Evolutionary conservation across 1,140 invertebrate genomes (phyloP), one percentile per base, ranked within the genome.

Genomic region (Holotrichia oblita): DNA sequence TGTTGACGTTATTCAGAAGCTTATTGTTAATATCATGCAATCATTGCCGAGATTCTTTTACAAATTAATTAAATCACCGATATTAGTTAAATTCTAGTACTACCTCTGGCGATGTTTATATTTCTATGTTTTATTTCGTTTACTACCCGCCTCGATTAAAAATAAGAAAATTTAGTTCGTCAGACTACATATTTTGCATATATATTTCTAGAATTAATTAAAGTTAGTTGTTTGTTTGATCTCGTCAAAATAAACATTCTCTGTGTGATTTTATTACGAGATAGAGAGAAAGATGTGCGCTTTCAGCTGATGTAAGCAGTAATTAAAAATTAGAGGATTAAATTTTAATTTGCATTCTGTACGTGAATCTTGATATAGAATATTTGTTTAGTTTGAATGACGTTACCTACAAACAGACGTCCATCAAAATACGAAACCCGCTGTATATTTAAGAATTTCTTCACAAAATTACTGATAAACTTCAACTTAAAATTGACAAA

Each of bases 141-240:
- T 4, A 2, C 27, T 34, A 34, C 4, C 27, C 27, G 27, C 4
- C 14, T 55, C n/a, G 48, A 55, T 55, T 55, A 55, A 55, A 69
- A 9, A 27, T 27, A 34, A 27, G 12, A 10, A 20, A 6, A 69
- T 27, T 69, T 10, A 69, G 22, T 69, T 14, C 61, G 61, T 27
- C 12, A 6, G 6, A 27, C 20, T 27, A 9, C 6, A 34, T 34
- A 22, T 34, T 69, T 55, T 55, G 22, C 22, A 12, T 69, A 34
- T 7, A 27, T 69, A 69, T 69, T 27, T 24, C 61, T 69, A 34
- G 61, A 27, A 69, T 69, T 27, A 69, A 69, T 69, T 69, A 69
- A 27, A 69, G 61, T 27, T 69, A 22, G 8, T 27, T 7, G 0
- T 27, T 7, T 20, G 20, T 69, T 69, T 69, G 61, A 69, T 69